These are phyloP conservation scores for Molossus molossus DNA, from an alignment of 2,797 vertebrate genomes.

Conservation along the genomic window DNA sequence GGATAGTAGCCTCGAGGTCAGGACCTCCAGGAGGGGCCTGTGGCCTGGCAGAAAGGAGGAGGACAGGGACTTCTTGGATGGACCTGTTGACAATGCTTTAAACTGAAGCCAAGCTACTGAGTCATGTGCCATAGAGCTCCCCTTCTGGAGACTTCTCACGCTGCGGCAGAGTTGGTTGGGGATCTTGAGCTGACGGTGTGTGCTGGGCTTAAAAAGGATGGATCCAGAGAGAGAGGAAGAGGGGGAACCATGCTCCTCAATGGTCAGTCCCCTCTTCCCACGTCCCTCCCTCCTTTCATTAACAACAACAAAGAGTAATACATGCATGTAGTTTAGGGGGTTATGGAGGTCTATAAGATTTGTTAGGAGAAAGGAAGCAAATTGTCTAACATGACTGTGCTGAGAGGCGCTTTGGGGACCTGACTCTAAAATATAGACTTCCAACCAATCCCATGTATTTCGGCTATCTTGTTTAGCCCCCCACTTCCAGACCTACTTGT, in stretches of 20 bases:
- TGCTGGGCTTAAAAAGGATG: background rate
- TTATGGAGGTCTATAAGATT: background rate
- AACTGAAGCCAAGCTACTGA: background rate
- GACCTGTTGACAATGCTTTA: background rate
- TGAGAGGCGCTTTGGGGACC: background rate
- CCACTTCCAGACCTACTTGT: background rate
- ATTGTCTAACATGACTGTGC: background rate
- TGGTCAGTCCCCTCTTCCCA: background rate
- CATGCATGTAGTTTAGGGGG: background rate
- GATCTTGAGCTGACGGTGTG: background rate
- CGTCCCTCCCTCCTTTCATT: background rate
- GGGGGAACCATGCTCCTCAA: background rate
- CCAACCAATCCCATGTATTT: background rate
- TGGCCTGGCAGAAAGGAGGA: background rate
- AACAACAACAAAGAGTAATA: background rate
- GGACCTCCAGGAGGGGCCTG: background rate
- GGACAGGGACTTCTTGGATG: background rate
- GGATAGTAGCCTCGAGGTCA: background rate
- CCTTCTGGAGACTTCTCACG: background rate
- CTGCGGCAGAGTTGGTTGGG: background rate
- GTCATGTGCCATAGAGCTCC: rapidly evolving
- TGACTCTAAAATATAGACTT: background rate
- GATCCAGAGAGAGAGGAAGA: background rate
- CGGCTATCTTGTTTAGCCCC: background rate
- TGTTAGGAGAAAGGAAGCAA: slow-evolving; percentile 25